phyloP scores from a whole-genome alignment of 2,113 vertebrate species.

The Accipiter virgatus region DNA sequence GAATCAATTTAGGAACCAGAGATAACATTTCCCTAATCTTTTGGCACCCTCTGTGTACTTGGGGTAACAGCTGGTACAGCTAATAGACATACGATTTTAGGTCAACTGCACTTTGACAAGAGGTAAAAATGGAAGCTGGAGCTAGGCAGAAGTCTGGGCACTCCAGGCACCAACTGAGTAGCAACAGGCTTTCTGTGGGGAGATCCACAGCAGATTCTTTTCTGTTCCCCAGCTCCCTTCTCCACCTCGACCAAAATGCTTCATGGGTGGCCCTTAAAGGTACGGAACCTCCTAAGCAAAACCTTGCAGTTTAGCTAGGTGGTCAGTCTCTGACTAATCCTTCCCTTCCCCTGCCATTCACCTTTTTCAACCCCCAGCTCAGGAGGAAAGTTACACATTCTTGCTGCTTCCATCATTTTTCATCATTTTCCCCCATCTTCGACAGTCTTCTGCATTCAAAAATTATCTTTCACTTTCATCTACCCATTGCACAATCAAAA shows the following conservation, averaged over 20 bases:
- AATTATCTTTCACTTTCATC: background rate
- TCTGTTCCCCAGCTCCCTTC: background rate
- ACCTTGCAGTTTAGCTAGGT: background rate
- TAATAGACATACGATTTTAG: accelerated
- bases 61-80: background rate
- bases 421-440: background rate
- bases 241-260: background rate
- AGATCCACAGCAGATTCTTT: background rate
- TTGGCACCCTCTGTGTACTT: background rate
- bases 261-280: background rate
- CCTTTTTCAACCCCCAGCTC: background rate
- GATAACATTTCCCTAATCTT: background rate
- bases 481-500: background rate
- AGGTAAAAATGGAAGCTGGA: background rate
- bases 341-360: background rate
- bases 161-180: background rate
- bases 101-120: background rate
- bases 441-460: background rate
- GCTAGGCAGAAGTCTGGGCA: background rate
- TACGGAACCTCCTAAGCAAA: background rate
- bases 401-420: background rate
- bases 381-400: background rate
- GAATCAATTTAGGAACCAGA: background rate
- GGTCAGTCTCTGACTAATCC: background rate
- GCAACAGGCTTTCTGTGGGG: background rate